phyloP scores from a whole-genome alignment of 2,888 invertebrate species.

The Helleia helle region DNA sequence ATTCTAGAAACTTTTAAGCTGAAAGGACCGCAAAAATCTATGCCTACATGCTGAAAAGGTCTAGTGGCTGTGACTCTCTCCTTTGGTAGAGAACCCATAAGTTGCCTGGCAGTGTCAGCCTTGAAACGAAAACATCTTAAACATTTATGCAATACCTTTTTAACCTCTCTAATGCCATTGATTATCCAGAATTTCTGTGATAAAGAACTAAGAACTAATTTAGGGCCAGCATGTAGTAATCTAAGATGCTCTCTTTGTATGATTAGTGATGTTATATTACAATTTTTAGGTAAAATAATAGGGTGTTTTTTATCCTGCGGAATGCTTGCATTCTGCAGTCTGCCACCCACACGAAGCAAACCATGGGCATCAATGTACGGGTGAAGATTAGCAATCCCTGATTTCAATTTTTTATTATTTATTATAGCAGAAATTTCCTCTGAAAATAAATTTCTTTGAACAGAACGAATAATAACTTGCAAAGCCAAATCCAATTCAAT shows the following conservation, averaged over 20 bases:
- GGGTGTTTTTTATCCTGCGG: neutral
- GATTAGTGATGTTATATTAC: neutral
- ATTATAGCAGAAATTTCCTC: neutral
- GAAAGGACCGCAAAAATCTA: too few species aligned
- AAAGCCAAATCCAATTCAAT: too few species aligned
- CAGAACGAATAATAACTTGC: neutral
- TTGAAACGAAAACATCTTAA: too few species aligned
- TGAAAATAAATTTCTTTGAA: neutral
- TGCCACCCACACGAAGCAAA: neutral
- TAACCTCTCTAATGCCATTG: neutral
- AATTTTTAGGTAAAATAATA: neutral
- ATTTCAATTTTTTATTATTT: neutral
- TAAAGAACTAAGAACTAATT: neutral
- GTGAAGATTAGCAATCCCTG: constrained; percentile 16
- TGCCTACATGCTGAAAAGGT: too few species aligned
- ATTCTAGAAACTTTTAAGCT: too few species aligned
- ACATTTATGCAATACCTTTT: neutral
- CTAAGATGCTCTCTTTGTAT: neutral
- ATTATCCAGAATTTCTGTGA: neutral
- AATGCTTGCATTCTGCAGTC: neutral
- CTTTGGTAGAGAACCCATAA: too few species aligned
- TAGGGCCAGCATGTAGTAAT: neutral
- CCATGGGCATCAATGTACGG: neutral
- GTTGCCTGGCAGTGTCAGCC: too few species aligned
- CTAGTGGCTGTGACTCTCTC: too few species aligned